A percentile compares a stretch with the other conserved stretches of the same genome.
phyloP scores from a whole-genome alignment of 37 sponge, comb jelly and placozoan genomes.

The Haliclona indistincta region DNA sequence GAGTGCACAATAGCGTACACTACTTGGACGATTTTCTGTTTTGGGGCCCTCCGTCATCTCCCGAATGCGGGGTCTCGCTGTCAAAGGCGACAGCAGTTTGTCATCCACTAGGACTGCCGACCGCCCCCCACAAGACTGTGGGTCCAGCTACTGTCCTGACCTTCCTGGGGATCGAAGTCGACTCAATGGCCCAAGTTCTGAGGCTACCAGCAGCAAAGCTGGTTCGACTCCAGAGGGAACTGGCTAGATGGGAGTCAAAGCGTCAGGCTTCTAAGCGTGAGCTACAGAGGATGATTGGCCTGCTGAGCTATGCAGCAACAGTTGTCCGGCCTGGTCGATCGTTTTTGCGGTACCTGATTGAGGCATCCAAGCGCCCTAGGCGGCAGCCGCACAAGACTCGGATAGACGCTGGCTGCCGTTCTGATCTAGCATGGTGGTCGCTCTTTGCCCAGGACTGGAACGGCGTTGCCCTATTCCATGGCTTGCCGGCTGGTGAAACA shows the following conservation, averaged over 20 bases:
- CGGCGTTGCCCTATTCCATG: slow-evolving; percentile 3
- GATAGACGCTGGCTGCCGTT: slow-evolving; percentile 12
- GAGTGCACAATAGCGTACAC: not conserved
- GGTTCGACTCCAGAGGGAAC: not conserved
- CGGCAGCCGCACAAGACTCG: slow-evolving; percentile 2
- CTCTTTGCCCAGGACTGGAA: slow-evolving; percentile 11
- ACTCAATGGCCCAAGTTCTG: not conserved
- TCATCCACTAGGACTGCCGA: not conserved
- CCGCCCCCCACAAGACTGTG: too few species aligned
- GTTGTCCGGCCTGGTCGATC: slow-evolving; percentile 22
- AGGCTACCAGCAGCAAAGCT: not conserved
- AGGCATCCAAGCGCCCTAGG: not conserved
- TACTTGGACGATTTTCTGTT: not conserved
- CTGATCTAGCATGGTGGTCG: slow-evolving; percentile 42
- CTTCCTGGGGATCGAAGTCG: not conserved
- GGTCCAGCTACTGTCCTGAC: not conserved
- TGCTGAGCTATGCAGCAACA: slow-evolving; percentile 26
- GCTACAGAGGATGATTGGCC: not conserved
- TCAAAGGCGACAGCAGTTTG: not conserved
- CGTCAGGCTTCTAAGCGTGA: not conserved
- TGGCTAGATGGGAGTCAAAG: not conserved
- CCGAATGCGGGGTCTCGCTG: not conserved
- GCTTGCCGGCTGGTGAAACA: not conserved
- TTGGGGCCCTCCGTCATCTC: not conserved
- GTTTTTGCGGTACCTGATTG: slow-evolving; percentile 12